A percentile compares a stretch with the other conserved stretches of the same genome.
These are phyloP conservation scores for Callipepla squamata DNA, from an alignment of 2,113 vertebrate species.

Conservation along the genomic window DNA sequence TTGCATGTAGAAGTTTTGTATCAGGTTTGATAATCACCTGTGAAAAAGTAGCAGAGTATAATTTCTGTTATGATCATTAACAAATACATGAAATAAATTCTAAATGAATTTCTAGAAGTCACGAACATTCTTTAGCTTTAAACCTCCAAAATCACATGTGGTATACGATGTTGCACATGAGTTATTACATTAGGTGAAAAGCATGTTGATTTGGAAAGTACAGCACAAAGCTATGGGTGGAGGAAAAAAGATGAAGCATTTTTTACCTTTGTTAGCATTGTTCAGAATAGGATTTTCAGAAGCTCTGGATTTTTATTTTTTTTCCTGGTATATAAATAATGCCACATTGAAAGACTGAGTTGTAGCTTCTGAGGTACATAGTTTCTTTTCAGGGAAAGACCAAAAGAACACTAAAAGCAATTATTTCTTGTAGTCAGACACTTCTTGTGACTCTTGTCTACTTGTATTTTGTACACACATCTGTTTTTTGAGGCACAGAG, in stretches of 20 bases:
- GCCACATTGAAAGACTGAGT: background rate
- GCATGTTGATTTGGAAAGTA: background rate
- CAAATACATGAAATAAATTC: background rate
- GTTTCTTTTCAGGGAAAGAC: background rate
- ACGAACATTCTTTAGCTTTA: background rate
- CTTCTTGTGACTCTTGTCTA: background rate
- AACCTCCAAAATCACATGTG: background rate
- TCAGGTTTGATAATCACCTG: background rate
- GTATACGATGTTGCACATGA: background rate
- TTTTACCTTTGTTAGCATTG: background rate
- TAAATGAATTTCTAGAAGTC: background rate
- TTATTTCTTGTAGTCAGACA: background rate
- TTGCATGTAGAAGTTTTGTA: background rate
- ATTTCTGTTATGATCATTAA: background rate
- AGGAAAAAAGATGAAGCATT: background rate
- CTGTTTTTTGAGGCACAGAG: background rate
- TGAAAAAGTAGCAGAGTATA: background rate
- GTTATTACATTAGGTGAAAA: background rate
- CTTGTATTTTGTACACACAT: accelerated
- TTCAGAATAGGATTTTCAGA: background rate
- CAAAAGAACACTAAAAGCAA: background rate
- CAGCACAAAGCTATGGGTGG: background rate
- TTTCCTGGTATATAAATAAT: background rate
- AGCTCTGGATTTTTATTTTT: background rate
- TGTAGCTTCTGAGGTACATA: background rate